Base-by-base conservation (phyloP, 2,888 invertebrate species). In the Heliconius hortense region DNA sequence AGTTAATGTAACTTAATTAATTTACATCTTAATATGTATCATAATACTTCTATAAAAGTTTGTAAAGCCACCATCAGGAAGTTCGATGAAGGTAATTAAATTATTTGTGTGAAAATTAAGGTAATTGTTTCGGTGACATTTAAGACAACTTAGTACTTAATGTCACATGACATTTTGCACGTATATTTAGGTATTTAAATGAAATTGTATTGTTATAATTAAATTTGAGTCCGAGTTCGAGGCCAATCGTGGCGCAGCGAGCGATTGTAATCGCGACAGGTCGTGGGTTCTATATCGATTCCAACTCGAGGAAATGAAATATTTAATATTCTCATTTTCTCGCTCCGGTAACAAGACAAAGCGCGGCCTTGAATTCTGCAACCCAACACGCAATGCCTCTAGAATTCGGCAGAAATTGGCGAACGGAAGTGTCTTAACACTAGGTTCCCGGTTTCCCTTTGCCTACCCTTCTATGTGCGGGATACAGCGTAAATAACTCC, bases 61-160 rank as follows among this genome's bases (percentile, higher is more conserved):
- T 48, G 28, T 48, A 68, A 43, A 26, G 18, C 48, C 48, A 28
- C 48, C 48, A 48, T 43, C 26, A 68, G 21, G 28, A 48, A 68
- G 68, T 68, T 68, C 48, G 11, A 48, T n/a, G 48, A 26, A 10
- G 24, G 68, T 21, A 68, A 68, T 68, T 68, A 48, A 48, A 21
- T 43, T 3, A 48, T 68, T 48, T 48, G 68, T 18, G 18, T 48
- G 21, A 48, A 68, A 48, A 48, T 68, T 68, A 68, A 28, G 68
- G 26, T 68, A 48, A 68, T 48, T 68, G 48, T 48, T 26, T 68
- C 10, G 26, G 48, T 11, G 68, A 18, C 10, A 28, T 8, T 68
- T 68, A 11, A 24, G 26, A 24, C 26, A 26, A 26, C 43, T 48
- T 48, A 48, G 26, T 26, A 48, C 35, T 35, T 64, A 35, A 64